Base-by-base conservation (phyloP, 2,797 vertebrate species). In the Pygocentrus nattereri region DNA sequence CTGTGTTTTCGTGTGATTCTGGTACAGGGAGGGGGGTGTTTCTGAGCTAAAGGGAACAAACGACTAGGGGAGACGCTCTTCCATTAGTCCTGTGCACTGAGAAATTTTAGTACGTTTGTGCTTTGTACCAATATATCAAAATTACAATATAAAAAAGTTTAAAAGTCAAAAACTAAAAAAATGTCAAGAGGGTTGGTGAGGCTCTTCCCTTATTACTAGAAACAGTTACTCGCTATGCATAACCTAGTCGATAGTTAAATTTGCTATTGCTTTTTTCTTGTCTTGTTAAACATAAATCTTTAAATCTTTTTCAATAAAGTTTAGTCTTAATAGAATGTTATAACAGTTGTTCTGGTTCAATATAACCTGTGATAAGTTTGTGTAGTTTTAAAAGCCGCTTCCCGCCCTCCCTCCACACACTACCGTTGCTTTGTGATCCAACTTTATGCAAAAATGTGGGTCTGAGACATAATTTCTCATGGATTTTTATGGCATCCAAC, bases 291-390 rank as follows among this genome's bases (percentile, higher is more conserved):
- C 96, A 96, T 91, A 98, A 98, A 98, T 96, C 97, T 99, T 99
- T 94, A 95, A 95, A 94, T 96, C 95, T 96, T 96, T 96, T 99
- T 99, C 97, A 99, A 99, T 98, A 98, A 98, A 99, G 96, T 99
- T 99, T 99, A 99, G 97, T 99, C 98, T 98, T 98, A 98, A 97
- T 98, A 97, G 97, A 99, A 99, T 95, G 98, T 99, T 99, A 98
- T 99, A 98, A 98, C 97, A 96, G 97, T 99, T 91, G 95, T 96
- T 99, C 97, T 98, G 98, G 98, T 99, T 99, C 97, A 98, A 97
- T 99, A 98, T 99, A 99, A 98, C 96, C 96, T 96, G 96, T 97
- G 97, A 97, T 98, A 97, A 97, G 96, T 98, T 97, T 97, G 98
- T 99, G 97, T 97, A 95, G 97, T 98, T 98, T 95, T 96, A 96